phyloP scores from a whole-genome alignment of 1,140 invertebrate genomes.

The Meloidogyne floridensis region DNA sequence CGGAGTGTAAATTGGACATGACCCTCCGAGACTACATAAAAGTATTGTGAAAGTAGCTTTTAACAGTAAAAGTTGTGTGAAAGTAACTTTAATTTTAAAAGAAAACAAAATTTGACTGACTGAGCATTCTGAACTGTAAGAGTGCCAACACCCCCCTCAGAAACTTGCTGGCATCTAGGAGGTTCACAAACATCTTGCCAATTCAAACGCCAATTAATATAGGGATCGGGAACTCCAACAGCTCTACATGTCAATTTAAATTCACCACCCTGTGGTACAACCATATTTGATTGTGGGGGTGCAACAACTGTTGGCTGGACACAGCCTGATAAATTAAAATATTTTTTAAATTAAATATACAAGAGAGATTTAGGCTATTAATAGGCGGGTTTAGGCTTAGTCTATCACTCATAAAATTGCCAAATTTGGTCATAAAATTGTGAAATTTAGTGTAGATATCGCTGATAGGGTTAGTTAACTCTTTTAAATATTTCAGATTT shows the following conservation, averaged over 20 bases:
- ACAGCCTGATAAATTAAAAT: slow-evolving; percentile 43
- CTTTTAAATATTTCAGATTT: too few species aligned
- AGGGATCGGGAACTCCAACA: slow-evolving; percentile 82
- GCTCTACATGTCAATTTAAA: slow-evolving; percentile 82
- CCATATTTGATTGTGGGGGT: slow-evolving; percentile 57
- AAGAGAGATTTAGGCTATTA: too few species aligned
- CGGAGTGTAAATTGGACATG: not conserved
- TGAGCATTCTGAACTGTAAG: slow-evolving; percentile 74
- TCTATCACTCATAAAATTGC: too few species aligned
- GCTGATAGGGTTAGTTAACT: too few species aligned
- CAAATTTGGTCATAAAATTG: too few species aligned
- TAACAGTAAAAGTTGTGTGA: too few species aligned
- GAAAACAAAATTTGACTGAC: slow-evolving; percentile 36
- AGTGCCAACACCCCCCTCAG: slow-evolving; percentile 78
- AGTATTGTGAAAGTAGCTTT: too few species aligned
- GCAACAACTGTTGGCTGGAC: slow-evolving; percentile 65
- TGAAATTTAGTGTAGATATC: too few species aligned
- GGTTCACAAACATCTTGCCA: slow-evolving; percentile 89
- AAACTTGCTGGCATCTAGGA: slow-evolving; percentile 75
- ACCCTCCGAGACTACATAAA: too few species aligned
- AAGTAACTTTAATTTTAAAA: slow-evolving; percentile 16
- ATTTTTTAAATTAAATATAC: too few species aligned
- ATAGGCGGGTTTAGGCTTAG: too few species aligned
- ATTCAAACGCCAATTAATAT: slow-evolving; percentile 91
- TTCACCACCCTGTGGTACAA: slow-evolving; percentile 71